phyloP scores from a whole-genome alignment of 2,888 invertebrate species.

The Napeogenes inachia region DNA sequence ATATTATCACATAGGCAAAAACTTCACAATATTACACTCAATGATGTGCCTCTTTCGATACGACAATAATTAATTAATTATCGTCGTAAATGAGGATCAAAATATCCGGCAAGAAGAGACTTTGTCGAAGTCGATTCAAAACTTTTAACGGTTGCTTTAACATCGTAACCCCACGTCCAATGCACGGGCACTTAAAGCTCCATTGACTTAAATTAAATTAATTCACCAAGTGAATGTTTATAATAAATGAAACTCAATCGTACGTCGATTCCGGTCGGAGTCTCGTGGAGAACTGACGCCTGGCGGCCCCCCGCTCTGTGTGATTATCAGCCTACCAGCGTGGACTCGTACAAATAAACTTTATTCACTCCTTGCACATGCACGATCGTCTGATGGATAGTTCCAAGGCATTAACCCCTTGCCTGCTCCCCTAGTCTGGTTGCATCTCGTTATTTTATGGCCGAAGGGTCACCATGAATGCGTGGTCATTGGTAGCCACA shows the following conservation, averaged over 20 bases:
- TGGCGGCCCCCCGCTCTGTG: constrained; percentile 41
- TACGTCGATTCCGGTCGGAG: constrained; percentile 45
- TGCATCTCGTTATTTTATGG: constrained; percentile 71
- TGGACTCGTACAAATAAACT: constrained; percentile 70
- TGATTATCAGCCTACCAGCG: constrained; percentile 66
- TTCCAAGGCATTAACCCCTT: constrained; percentile 74
- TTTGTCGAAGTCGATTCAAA: constrained; percentile 62
- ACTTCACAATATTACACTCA: neutral
- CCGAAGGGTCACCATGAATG: constrained; percentile 64
- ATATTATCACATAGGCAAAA: too few relatives aligned
- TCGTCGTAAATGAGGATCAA: constrained; percentile 72
- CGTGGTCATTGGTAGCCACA: constrained; percentile 37
- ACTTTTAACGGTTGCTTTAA: constrained; percentile 65
- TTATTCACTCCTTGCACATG: constrained; percentile 73
- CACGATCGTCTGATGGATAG: constrained; percentile 58
- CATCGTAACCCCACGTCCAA: constrained; percentile 47
- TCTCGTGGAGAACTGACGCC: constrained; percentile 58
- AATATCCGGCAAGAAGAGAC: constrained; percentile 61
- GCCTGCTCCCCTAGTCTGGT: constrained; percentile 64
- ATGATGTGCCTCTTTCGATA: constrained; percentile 8
- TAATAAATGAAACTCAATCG: constrained; percentile 19
- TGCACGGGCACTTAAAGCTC: constrained; percentile 18
- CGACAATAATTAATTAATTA: constrained; percentile 45
- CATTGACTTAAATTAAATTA: constrained; percentile 20
- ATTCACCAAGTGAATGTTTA: constrained; percentile 20